Percentiles rank a stretch among this genome's conserved stretches.
Conservation (phyloP, 2,113 vertebrate species). For the Rhinolophus ferrumequinum region DNA sequence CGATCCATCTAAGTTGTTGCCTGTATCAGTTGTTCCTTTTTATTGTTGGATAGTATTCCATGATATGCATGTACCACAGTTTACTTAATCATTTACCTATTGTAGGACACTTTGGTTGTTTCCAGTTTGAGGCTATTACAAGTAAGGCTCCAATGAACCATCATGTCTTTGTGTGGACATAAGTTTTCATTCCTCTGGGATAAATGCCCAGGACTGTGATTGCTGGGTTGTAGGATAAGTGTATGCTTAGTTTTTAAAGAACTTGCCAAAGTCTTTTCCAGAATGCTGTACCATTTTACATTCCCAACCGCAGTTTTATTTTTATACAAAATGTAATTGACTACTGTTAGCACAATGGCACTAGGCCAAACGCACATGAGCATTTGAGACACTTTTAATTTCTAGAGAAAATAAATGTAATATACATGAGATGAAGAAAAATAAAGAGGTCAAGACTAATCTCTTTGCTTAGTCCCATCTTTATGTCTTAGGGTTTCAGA, state of each 20-base stretch:
- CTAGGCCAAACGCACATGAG: slow-evolving; percentile 35
- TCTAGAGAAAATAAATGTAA: slow-evolving; percentile 53
- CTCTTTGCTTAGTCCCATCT: background rate
- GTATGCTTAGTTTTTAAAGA: slow-evolving; percentile 47
- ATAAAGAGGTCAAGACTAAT: background rate
- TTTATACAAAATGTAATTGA: slow-evolving; percentile 57
- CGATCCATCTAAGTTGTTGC: background rate
- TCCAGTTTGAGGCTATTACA: slow-evolving; percentile 16
- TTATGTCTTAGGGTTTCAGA: background rate
- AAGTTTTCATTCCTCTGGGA: slow-evolving; percentile 69
- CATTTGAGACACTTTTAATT: slow-evolving; percentile 40
- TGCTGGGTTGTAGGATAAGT: slow-evolving; percentile 51
- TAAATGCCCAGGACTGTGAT: slow-evolving; percentile 45
- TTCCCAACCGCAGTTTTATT: slow-evolving; percentile 64
- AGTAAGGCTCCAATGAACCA: slow-evolving; percentile 28
- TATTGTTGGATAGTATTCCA: background rate
- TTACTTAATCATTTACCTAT: background rate
- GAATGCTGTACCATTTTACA: slow-evolving; percentile 59
- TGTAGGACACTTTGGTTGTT: background rate
- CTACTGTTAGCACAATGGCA: slow-evolving; percentile 19
- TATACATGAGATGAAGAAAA: background rate
- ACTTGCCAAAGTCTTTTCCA: slow-evolving; percentile 65
- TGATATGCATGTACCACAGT: background rate
- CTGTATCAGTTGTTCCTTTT: background rate
- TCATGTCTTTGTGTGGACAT: slow-evolving; percentile 51